Base-by-base conservation (phyloP, 2,797 vertebrate species). In the Microtus obscurus region DNA sequence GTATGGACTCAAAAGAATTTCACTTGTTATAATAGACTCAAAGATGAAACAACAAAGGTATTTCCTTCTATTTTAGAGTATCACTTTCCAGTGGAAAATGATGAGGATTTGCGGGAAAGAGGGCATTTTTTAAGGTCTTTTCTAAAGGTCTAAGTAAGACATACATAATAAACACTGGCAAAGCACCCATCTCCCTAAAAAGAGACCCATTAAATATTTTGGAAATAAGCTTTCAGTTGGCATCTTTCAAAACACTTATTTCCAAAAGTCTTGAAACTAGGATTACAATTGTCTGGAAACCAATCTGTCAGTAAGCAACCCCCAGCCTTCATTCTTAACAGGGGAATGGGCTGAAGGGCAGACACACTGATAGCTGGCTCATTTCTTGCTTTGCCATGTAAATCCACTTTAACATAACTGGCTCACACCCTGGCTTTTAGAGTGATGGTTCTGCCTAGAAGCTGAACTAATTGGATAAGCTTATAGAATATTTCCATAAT, bases 251-350 rank as follows among this genome's bases (percentile, higher is more conserved):
- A 98, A 97, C 95, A 25, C 4, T 67, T 93, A 95, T n/a, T 96
- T 98, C 93, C 77, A 94, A 86, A 97, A 97, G 87, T 61, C 88
- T 90, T 93, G 7, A 1, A 96, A 89, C 96, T 97, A 97, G 96
- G 98, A 98, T 97, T 98, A 96, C 98, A 98, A 98, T 98, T 98
- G 98, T 97, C 97, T 94, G 90, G 85, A 96, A 96, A 90, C 63
- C 93, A 93, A 82, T 97, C 94, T 97, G 95, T 96, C 90, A 96
- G 63, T 86, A 86, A 95, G 5, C 67, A 96, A 95, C 27, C 27
- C 19, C 67, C 91, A 94, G 95, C 21, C 85, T 94, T 92, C 94
- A 37, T 45, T 97, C 88, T 95, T 91, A 8, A 19, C 96, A 92
- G 92, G 61, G 83, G 95, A 97, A 93, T 77, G 92, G 97, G 81